Base-by-base conservation (phyloP, 2,797 vertebrate genomes). In the Acridotheres tristis region DNA sequence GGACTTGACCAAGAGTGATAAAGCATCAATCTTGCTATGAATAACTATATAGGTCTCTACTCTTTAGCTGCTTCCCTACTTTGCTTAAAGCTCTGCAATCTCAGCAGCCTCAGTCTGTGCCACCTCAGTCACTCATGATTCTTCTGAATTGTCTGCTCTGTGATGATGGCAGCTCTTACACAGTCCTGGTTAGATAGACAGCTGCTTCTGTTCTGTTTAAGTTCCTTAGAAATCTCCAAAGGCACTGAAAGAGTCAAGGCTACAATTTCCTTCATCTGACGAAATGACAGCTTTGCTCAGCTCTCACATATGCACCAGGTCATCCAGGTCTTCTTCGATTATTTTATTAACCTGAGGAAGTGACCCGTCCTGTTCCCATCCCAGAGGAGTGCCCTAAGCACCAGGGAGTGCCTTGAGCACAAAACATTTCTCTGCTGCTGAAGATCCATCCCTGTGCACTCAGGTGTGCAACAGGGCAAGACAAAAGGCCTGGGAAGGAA, bases 231-330 rank as follows among this genome's bases (percentile, higher is more conserved):
- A 53, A 50, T 20, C 25, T 57, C 34, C 61, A 65, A 91, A 76
- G 42, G 66, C 34, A 65, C 54, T 78, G 45, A 76, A 73, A 69
- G 29, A 53, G 40, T 50, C 78, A 89, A 80, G 67, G 34, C 45
- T 71, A 57, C 68, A 54, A 10, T 61, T 83, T 40, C 25, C 57
- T 79, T 65, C 34, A 29, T 10, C 22, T 11, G 8, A 73, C 13
- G 5, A 74, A 74, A 47, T 32, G n/a, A 22, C 38, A 83, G 36
- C 26, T 72, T 89, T 82, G 27, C 57, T 80, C 65, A 88, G 17
- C 18, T 50, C 43, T 58, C 6, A 0, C 25, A 23, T 18, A 10
- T 3, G 1, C 1, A 3, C 11, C 0, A 0, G 61, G 45, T 62
- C 30, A 15, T 8, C 42, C 4, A 40, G 15, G 27, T 62, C 15